Evolutionary conservation across 2,888 invertebrate species (phyloP), one percentile per base, ranked within the genome.

Genomic region (Mongoloraphidia duomilia): DNA sequence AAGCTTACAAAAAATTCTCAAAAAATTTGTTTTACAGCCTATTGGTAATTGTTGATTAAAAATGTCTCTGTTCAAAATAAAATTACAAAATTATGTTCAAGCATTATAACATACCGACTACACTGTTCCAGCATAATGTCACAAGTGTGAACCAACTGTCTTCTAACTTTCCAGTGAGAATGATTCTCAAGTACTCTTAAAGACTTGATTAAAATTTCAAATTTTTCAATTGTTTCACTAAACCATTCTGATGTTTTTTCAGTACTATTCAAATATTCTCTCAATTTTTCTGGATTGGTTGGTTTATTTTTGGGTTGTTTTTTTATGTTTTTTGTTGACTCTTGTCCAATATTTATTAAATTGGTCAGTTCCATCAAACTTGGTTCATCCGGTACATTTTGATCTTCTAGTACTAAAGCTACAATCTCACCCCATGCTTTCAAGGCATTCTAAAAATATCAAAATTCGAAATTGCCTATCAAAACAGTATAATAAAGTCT

Each of bases 111-210:
- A 67, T 62, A 80, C 80, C 63, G 63, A 43, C 70, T 66, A 57
- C 84, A 84, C 54, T 76, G 75, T 10, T 69, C 63, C 1, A 82
- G 61, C 37, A 86, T 59, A 45, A 75, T 63, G 39, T 68, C 64
- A 56, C 79, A 78, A 58, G 75, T 72, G n/a, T 71, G 63, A 1
- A 75, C 75, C 44, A 86, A 69, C 63, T 81, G 80, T 46, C 64
- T 63, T 44, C 85, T 69, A 50, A 88, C 80, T 63, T 65, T 70
- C 44, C 63, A 65, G 55, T 84, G 78, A 2, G 75, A 69, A 62
- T 84, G 79, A 2, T 73, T 70, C 1, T 75, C 70, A 34, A 85
- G 61, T 36, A 66, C 65, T 5, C 69, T 63, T 11, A 84, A 64
- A 46, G 74, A 69, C 35, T 61, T 62, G 2, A 76, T 70, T 10